These are phyloP conservation scores for Phylloscopus trochilus DNA, from an alignment of 2,113 vertebrate genomes.

Conservation along the genomic window DNA sequence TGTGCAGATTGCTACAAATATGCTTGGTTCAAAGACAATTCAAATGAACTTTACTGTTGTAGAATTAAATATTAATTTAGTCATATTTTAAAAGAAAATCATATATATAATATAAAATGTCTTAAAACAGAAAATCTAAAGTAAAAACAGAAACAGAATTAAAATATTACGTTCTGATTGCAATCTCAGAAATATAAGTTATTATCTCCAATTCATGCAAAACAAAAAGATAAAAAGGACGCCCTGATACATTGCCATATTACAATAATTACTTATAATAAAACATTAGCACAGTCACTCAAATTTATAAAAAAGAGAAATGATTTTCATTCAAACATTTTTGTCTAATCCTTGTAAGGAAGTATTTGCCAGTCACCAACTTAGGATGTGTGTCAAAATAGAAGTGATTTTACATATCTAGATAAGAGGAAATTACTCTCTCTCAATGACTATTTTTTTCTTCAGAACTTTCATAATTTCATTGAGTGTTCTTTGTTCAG, in stretches of 20 bases:
- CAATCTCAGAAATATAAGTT: not conserved
- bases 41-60: not conserved
- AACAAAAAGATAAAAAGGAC: not conserved
- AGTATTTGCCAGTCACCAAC: not conserved
- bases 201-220: not conserved
- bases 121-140: not conserved
- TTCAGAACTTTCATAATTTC: not conserved
- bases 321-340: not conserved
- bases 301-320: not conserved
- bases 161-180: not conserved
- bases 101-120: not conserved
- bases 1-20: not conserved
- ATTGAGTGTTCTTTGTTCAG: not conserved
- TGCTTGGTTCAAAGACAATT: not conserved
- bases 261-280: not conserved
- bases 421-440: not conserved
- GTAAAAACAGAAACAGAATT: not conserved
- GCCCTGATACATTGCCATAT: not conserved
- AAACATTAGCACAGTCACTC: not conserved
- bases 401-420: not conserved
- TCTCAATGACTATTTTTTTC: not conserved
- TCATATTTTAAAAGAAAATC: not conserved
- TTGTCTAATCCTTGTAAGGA: not conserved
- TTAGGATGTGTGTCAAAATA: not conserved
- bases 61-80: not conserved